phyloP scores from a whole-genome alignment of 23 tunicate genomes.

The Botrylloides violaceus region DNA sequence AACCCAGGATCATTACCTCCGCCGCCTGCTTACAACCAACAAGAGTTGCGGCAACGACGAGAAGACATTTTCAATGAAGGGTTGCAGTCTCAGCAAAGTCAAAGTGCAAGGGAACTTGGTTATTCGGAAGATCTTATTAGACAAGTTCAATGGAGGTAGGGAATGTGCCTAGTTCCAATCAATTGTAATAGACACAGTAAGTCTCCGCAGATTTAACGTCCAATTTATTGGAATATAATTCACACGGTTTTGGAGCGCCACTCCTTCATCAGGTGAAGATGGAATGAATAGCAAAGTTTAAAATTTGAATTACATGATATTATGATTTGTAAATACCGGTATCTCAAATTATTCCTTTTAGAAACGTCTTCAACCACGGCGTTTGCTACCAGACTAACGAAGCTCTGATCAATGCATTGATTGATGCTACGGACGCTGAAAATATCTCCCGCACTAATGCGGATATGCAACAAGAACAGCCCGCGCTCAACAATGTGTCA shows the following conservation, averaged over 20 bases:
- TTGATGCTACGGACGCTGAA: not conserved
- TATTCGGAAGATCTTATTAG: constrained; percentile 3
- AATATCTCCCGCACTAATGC: not conserved
- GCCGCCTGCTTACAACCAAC: not conserved
- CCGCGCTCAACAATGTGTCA: not conserved
- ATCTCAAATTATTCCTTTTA: too few relatives aligned
- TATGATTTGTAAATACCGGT: too few relatives aligned
- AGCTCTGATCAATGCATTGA: constrained; percentile 11
- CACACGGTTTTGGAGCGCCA: too few relatives aligned
- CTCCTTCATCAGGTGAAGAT: too few relatives aligned
- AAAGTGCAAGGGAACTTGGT: not conserved
- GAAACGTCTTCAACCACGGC: constrained; percentile 1
- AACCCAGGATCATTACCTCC: constrained; percentile 11
- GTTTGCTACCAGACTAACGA: constrained; percentile 18
- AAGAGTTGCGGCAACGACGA: not conserved
- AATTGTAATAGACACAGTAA: too few relatives aligned
- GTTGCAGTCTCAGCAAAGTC: not conserved
- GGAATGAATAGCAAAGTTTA: too few relatives aligned
- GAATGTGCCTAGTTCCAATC: too few relatives aligned
- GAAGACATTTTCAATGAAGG: constrained; percentile 4
- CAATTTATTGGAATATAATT: too few relatives aligned
- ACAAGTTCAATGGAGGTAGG: constrained; percentile 5
- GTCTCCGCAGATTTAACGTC: too few relatives aligned
- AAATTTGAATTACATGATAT: too few relatives aligned
- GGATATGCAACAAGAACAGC: too few relatives aligned